Conservation (phyloP, 35 echinoderm and acorn worm genomes). For the Heliocidaris tuberculata region DNA sequence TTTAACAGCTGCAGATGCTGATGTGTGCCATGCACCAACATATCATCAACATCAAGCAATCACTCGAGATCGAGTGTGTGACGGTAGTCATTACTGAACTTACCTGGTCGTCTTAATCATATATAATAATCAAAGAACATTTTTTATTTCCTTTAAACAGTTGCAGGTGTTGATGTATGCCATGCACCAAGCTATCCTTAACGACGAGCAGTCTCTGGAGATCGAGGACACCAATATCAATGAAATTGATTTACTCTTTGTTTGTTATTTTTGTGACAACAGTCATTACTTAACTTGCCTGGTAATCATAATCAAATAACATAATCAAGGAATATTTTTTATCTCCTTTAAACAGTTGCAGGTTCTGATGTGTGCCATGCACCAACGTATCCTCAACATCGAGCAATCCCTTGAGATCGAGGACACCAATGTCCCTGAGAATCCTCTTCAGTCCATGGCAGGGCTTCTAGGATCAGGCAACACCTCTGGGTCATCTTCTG, state of each 20-base stretch:
- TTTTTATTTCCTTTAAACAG: background rate
- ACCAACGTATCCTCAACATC: constrained; percentile 36
- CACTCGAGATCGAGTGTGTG: background rate
- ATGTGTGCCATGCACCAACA: constrained; percentile 37
- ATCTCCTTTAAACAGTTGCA: background rate
- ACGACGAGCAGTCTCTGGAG: background rate
- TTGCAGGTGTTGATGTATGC: constrained; percentile 33
- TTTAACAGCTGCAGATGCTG: background rate
- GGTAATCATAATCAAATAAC: too few relatives aligned
- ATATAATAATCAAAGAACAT: background rate
- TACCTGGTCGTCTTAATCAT: too few relatives aligned
- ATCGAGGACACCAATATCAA: background rate
- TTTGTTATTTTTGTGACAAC: too few relatives aligned
- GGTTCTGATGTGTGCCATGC: constrained; percentile 51
- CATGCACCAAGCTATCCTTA: background rate
- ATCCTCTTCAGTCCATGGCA: background rate
- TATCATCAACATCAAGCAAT: background rate
- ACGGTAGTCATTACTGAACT: too few relatives aligned
- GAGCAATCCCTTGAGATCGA: constrained; percentile 33
- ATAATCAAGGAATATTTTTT: background rate
- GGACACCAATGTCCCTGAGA: background rate
- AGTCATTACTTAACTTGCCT: too few relatives aligned
- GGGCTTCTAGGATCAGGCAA: background rate
- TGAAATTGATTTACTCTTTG: too few relatives aligned
- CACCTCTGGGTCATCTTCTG: background rate